phyloP scores from a whole-genome alignment of 2,113 vertebrate species.

The Suricata suricatta region DNA sequence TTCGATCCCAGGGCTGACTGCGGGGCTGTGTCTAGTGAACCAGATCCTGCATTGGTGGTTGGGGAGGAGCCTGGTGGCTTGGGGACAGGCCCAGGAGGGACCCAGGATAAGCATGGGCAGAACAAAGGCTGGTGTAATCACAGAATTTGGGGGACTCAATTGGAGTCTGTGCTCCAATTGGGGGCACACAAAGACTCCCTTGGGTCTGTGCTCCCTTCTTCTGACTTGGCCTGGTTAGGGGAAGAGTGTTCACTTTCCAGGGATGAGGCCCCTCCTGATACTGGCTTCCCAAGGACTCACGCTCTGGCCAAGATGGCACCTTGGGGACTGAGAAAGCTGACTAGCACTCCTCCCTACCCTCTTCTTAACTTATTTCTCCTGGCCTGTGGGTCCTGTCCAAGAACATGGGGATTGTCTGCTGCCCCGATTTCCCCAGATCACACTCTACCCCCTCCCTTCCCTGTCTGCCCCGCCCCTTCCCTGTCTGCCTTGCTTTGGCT shows the following conservation, averaged over 20 bases:
- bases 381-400: not conserved
- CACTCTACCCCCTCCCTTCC: not conserved
- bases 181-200: not conserved
- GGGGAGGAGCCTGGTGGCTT: not conserved
- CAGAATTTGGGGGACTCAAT: not conserved
- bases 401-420: not conserved
- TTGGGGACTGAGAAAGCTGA: not conserved
- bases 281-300: not conserved
- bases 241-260: not conserved
- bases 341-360: not conserved
- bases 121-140: not conserved
- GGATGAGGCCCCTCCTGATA: not conserved
- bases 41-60: not conserved
- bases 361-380: not conserved
- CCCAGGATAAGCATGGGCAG: not conserved
- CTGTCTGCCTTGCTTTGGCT: not conserved
- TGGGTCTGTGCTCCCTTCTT: not conserved
- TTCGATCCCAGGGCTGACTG: not conserved
- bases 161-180: not conserved
- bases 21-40: not conserved
- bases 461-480: too few species aligned
- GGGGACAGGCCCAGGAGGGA: not conserved
- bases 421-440: not conserved
- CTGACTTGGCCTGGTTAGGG: not conserved
- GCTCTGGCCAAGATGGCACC: not conserved